Percentiles rank a stretch among this genome's conserved stretches.
These are phyloP conservation scores for Bubo scandiacus DNA, from an alignment of 2,113 vertebrate species.

Conservation along the genomic window DNA sequence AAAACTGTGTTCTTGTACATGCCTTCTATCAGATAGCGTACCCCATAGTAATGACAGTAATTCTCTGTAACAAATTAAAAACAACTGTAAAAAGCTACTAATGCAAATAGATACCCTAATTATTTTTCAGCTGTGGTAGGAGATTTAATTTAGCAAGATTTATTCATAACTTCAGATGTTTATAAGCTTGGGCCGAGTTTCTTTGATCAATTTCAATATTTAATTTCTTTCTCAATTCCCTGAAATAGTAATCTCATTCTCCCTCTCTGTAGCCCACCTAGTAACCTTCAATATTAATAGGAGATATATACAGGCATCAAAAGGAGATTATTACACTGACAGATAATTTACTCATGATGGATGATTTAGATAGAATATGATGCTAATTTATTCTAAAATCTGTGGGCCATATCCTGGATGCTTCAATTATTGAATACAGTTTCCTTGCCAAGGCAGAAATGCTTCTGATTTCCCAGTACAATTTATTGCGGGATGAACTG, in stretches of 20 bases:
- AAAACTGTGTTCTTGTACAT: background rate
- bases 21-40: background rate
- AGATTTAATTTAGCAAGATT: background rate
- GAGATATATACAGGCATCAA: constrained; percentile 2
- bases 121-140: background rate
- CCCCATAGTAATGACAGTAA: background rate
- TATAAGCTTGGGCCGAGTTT: background rate
- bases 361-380: background rate
- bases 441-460: constrained; percentile 4
- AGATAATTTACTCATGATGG: constrained; percentile 25
- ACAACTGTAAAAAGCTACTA: background rate
- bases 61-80: background rate
- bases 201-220: background rate
- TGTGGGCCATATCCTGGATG: background rate
- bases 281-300: constrained; percentile 16
- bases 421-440: constrained; percentile 42
- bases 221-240: background rate
- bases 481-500: background rate
- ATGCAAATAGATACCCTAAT: constrained; percentile 10
- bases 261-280: background rate
- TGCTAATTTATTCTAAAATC: constrained; percentile 29
- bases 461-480: background rate
- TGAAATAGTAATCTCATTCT: background rate
- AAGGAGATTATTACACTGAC: background rate
- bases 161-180: background rate